A percentile compares a stretch with the other conserved stretches of the same genome.
Evolutionary conservation across 1,140 invertebrate genomes (phyloP).

Genomic region (Nasonia giraulti): DNA sequence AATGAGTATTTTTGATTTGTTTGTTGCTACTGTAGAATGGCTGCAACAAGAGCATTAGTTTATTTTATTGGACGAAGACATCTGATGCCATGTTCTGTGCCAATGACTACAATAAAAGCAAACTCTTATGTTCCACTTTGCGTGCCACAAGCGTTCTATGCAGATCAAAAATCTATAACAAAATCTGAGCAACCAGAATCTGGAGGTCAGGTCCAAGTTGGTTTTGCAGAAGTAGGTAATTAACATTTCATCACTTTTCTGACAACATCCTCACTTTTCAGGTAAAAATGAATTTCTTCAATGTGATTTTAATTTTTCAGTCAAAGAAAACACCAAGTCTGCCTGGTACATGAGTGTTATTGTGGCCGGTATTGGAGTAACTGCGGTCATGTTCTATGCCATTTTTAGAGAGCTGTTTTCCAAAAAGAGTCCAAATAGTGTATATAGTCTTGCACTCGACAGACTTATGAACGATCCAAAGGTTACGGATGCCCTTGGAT

Average conservation of each 20-base stretch:
- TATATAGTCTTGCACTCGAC: conserved; percentile 87
- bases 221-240: conserved; percentile 66
- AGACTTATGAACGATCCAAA: conserved; percentile 82
- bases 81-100: conserved; percentile 42
- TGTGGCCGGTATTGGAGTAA: conserved; percentile 84
- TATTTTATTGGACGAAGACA: conserved; percentile 55
- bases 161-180: conserved; percentile 59
- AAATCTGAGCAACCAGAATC: conserved; percentile 55
- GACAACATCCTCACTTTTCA: background rate
- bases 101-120: conserved; percentile 45
- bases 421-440: conserved; percentile 87
- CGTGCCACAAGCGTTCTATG: conserved; percentile 53
- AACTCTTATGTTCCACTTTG: conserved; percentile 35
- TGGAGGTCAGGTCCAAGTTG: conserved; percentile 60
- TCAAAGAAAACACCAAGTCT: conserved; percentile 91
- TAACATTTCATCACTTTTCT: background rate
- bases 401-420: conserved; percentile 92
- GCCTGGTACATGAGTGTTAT: conserved; percentile 88
- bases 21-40: conserved; percentile 58
- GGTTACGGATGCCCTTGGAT: conserved; percentile 84
- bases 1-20: background rate
- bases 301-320: conserved; percentile 67
- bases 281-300: conserved; percentile 28
- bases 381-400: conserved; percentile 86
- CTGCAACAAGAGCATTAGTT: conserved; percentile 58